Conservation (phyloP, 2,888 invertebrate genomes). For the Melipona bicolor region DNA sequence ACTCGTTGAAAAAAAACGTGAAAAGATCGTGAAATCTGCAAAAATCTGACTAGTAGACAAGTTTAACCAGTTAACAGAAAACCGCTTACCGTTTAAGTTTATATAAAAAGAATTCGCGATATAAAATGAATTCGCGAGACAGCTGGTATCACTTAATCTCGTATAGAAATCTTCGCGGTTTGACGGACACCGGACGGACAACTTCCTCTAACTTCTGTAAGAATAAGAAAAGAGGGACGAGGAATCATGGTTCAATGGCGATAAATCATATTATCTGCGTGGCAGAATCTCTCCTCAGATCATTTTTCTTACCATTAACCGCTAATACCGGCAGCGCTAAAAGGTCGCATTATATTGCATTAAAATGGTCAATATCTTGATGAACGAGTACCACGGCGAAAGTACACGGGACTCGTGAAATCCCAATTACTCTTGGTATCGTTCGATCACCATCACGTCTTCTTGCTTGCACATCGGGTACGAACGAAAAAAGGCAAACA, state of each 20-base stretch:
- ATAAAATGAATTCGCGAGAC: neutral
- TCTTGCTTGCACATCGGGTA: neutral
- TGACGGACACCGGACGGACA: slow-evolving; percentile 25
- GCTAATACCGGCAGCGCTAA: slow-evolving; percentile 41
- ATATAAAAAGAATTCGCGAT: neutral
- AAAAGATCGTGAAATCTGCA: too few relatives aligned
- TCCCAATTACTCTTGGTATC: slow-evolving; percentile 19
- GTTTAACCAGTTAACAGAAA: neutral
- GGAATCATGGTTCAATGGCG: slow-evolving; percentile 33
- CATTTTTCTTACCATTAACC: slow-evolving; percentile 51
- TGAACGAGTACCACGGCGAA: slow-evolving; percentile 16
- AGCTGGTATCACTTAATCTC: slow-evolving; percentile 40
- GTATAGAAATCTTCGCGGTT: slow-evolving; percentile 29
- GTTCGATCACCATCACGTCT: slow-evolving; percentile 28
- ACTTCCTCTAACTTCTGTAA: slow-evolving; percentile 31
- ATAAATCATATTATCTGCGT: slow-evolving; percentile 50
- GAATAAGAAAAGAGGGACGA: neutral
- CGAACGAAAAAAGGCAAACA: neutral
- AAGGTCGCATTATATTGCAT: slow-evolving; percentile 40
- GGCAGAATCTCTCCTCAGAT: slow-evolving; percentile 41
- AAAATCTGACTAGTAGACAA: too few relatives aligned
- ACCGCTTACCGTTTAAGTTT: slow-evolving; percentile 18
- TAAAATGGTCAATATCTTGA: slow-evolving; percentile 44
- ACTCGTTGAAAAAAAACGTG: too few relatives aligned
- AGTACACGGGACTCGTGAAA: slow-evolving; percentile 23